Evolutionary conservation across 2,888 invertebrate species (phyloP).

Genomic region (Diarsia brunnea): DNA sequence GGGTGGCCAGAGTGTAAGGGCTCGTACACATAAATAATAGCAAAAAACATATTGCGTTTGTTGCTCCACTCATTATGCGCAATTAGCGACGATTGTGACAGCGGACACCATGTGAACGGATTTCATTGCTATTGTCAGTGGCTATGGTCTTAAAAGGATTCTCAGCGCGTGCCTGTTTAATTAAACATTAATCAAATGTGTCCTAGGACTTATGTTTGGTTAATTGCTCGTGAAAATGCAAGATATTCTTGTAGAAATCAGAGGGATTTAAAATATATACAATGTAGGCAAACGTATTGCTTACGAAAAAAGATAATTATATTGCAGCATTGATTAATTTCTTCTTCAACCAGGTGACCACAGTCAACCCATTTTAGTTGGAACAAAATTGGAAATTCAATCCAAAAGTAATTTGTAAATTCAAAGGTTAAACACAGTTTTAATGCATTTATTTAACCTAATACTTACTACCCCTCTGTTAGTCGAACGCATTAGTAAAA

Average conservation of each 20-base stretch:
- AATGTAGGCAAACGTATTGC: neutral
- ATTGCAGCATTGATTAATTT: too few relatives aligned
- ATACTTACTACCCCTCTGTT: constrained; percentile 85
- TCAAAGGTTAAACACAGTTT: constrained; percentile 81
- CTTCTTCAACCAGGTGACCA: neutral
- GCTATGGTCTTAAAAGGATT: constrained; percentile 58
- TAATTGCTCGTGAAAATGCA: neutral
- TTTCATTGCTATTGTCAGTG: constrained; percentile 76
- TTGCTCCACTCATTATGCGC: constrained; percentile 89
- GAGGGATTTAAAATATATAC: too few relatives aligned
- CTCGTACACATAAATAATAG: constrained; percentile 87
- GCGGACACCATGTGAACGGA: constrained; percentile 86
- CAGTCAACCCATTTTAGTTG: constrained; percentile 7
- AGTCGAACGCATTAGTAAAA: constrained; percentile 88
- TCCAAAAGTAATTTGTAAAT: constrained; percentile 82
- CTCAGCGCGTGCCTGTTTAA: constrained; percentile 73
- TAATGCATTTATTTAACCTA: constrained; percentile 84
- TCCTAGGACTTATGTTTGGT: neutral
- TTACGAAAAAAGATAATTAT: neutral
- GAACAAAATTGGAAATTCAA: constrained; percentile 58
- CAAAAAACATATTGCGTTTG: constrained; percentile 89
- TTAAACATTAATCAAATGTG: constrained; percentile 44
- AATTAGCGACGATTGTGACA: constrained; percentile 90
- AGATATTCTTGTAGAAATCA: neutral
- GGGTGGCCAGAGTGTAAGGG: constrained; percentile 82